These are phyloP conservation scores for Tringa solitaria DNA, from an alignment of 2,113 vertebrate species.

Conservation along the genomic window DNA sequence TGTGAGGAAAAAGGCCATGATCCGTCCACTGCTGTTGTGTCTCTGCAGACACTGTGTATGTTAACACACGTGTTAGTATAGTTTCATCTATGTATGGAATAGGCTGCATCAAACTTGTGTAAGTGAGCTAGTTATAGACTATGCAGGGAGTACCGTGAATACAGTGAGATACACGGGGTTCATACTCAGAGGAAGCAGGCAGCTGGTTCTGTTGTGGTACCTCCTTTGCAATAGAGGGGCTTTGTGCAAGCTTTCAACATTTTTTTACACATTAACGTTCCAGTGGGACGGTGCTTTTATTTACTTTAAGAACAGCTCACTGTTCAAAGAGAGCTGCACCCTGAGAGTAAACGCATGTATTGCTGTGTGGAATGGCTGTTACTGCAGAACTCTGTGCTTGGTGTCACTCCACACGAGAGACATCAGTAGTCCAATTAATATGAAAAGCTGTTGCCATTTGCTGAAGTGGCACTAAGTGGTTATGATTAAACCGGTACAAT, in stretches of 20 bases:
- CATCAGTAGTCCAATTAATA: not conserved
- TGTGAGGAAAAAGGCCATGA: not conserved
- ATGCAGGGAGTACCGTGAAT: not conserved
- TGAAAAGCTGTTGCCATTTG: not conserved
- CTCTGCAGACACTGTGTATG: not conserved
- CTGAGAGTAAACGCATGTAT: not conserved
- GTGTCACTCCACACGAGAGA: rapidly evolving
- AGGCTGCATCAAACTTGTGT: not conserved
- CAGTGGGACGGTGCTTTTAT: not conserved
- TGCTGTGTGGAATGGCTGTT: not conserved
- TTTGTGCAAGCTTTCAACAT: not conserved
- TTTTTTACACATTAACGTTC: not conserved
- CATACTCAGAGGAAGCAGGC: not conserved
- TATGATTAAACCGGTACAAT: not conserved
- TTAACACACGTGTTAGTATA: not conserved
- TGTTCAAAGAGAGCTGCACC: slow-evolving; percentile 37
- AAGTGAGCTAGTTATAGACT: not conserved
- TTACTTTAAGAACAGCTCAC: slow-evolving; percentile 31
- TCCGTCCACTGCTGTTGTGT: not conserved
- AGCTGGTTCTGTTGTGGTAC: not conserved
- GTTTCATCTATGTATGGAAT: not conserved
- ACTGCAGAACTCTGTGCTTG: not conserved
- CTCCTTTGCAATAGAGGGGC: not conserved
- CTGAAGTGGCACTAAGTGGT: not conserved
- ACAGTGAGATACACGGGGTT: not conserved